phyloP scores from a whole-genome alignment of 2,888 invertebrate species.

The Pseudeuparius sepicola region DNA sequence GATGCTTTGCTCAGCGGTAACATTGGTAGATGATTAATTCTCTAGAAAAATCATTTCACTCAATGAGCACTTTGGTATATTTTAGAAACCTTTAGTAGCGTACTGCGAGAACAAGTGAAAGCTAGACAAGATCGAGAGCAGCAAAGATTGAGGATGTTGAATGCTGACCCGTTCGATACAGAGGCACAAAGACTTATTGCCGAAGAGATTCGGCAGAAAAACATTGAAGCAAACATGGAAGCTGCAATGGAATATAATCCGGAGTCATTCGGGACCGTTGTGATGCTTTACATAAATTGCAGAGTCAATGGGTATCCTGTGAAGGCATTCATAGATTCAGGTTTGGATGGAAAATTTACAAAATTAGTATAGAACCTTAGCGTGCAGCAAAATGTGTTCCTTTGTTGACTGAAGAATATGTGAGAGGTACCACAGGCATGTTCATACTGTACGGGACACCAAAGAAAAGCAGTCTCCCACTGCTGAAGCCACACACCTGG shows the following conservation, averaged over 20 bases:
- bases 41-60: conserved; percentile 9
- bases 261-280: conserved; percentile 94
- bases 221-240: conserved; percentile 97
- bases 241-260: conserved; percentile 98
- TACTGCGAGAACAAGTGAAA: conserved; percentile 72
- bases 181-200: conserved; percentile 92
- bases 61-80: conserved; percentile 20
- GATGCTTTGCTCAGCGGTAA: conserved; percentile 83
- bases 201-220: conserved; percentile 90
- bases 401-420: no score
- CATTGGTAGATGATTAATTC: conserved; percentile 45
- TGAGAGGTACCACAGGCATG: no score
- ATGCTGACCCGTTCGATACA: conserved; percentile 90
- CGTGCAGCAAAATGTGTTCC: no score
- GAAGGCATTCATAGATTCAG: conserved; percentile 97
- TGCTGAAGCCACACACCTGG: no score
- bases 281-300: conserved; percentile 96
- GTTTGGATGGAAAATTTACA: no score
- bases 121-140: conserved; percentile 74
- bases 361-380: no score
- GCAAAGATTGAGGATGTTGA: conserved; percentile 77
- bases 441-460: no score
- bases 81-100: conserved; percentile 66
- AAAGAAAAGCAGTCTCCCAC: no score
- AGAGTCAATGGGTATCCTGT: conserved; percentile 94